Base-by-base conservation (phyloP, 2,797 vertebrate genomes). In the Typhlichthys eigenmanni region DNA sequence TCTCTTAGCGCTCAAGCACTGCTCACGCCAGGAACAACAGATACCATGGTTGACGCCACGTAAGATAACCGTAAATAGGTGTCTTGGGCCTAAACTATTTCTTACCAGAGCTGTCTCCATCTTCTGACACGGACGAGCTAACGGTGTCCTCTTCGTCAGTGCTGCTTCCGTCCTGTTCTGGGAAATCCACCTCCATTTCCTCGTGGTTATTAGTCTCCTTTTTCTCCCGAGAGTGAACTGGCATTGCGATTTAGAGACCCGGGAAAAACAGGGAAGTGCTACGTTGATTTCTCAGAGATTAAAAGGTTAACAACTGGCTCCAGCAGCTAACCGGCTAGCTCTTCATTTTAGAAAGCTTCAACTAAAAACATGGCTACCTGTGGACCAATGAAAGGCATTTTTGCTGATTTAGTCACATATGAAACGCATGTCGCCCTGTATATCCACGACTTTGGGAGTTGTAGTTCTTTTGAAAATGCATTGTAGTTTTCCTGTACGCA, bases 181-280 rank as follows among this genome's bases (percentile, higher is more conserved):
- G 93, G 64, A 94, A 98, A 76, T 98, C 97, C 91, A 98, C 95
- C 80, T 98, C 96, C 96, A 98, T 98, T 70, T 98, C 97, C 82
- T 97, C 96, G 83, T 97, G 96, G 24, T 29, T 29, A 83, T 96
- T 94, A 73, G 87, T 95, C 72, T 97, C 96, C 74, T 97, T 98
- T 87, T 98, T 98, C 75, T 98, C 97, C 74, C 96, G 92, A 49
- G 95, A 93, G 83, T 98, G 96, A 45, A 98, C 95, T 76, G 96
- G 96, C 96, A 98, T 98, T 24, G 60, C 69, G 68, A 53, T 61
- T 17, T 32, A 4, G 43, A 38, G 0, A 10, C 54, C 19, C 50
- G 49, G 68, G 38, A 56, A 32, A 16, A 62, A 45, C 61, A 47
- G 13, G 55, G 47, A 24, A 58, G 1, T 56, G 48, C 16, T 55